phyloP scores from a whole-genome alignment of 2,113 vertebrate species.

The Apteryx owenii region DNA sequence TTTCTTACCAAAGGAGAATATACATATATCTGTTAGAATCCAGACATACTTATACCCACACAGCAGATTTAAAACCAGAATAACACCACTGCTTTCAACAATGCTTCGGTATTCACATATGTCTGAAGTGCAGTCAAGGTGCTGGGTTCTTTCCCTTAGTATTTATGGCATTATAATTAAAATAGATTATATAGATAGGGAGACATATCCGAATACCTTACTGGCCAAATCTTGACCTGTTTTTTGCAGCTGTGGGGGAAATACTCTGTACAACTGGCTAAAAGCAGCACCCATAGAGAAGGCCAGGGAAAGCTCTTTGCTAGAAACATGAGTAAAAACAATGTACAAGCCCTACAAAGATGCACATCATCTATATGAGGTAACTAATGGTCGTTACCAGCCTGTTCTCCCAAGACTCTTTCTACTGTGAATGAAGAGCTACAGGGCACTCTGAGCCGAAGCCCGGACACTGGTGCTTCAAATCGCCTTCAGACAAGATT shows the following conservation, averaged over 20 bases:
- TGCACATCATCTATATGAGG: neutral
- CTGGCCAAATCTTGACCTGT: neutral
- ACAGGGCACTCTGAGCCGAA: neutral
- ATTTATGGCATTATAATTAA: neutral
- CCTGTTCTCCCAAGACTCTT: neutral
- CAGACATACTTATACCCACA: neutral
- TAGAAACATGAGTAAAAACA: neutral
- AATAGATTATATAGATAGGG: neutral
- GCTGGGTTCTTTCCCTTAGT: neutral
- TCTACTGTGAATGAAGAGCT: neutral
- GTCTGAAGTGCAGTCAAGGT: neutral
- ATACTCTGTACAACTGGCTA: neutral
- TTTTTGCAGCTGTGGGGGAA: neutral
- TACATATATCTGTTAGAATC: neutral
- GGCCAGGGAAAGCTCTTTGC: neutral
- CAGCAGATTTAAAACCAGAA: neutral
- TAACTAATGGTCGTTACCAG: neutral
- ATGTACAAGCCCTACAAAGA: neutral
- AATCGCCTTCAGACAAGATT: neutral
- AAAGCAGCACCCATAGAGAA: neutral
- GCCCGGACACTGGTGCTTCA: neutral
- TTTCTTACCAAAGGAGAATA: neutral
- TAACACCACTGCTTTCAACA: neutral
- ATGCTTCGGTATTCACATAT: neutral
- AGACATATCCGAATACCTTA: neutral